Evolutionary conservation across 2,113 vertebrate genomes (phyloP).

Genomic region (Carassius carassius): DNA sequence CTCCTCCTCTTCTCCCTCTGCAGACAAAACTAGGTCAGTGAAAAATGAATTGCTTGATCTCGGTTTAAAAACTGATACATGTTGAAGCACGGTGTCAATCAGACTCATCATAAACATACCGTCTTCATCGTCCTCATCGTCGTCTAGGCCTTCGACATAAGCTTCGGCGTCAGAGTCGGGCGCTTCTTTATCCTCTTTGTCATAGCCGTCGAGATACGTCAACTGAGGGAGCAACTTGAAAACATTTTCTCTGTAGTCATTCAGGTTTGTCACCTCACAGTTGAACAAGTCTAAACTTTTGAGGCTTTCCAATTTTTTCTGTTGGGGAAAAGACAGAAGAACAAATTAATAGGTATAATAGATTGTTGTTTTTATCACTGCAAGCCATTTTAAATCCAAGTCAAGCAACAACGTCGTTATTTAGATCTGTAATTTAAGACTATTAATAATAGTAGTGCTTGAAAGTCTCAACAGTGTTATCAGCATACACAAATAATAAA

Average conservation of each 20-base stretch:
- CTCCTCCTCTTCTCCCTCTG: slow-evolving; percentile 85
- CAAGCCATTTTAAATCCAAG: neutral
- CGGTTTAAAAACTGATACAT: no score
- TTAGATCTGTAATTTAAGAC: no score
- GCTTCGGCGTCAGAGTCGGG: slow-evolving; percentile 91
- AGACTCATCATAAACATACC: slow-evolving; percentile 63
- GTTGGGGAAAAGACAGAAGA: slow-evolving; percentile 47
- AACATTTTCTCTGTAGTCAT: slow-evolving; percentile 95
- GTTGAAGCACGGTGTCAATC: neutral
- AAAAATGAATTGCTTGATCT: neutral
- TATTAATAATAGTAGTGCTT: no score
- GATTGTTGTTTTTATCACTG: neutral
- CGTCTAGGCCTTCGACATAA: slow-evolving; percentile 88
- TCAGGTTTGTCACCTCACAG: slow-evolving; percentile 97
- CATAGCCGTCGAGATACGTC: slow-evolving; percentile 94
- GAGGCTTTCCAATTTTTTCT: slow-evolving; percentile 96
- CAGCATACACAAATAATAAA: neutral
- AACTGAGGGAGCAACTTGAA: slow-evolving; percentile 97
- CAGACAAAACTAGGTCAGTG: slow-evolving; percentile 18
- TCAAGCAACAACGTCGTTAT: neutral
- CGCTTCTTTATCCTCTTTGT: slow-evolving; percentile 93
- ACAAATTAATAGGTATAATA: neutral
- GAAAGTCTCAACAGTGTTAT: no score
- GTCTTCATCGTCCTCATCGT: slow-evolving; percentile 88
- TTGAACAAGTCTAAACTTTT: slow-evolving; percentile 98